A percentile compares a stretch with the other conserved stretches of the same genome.
These are phyloP conservation scores for Cromileptes altivelis DNA, from an alignment of 2,113 vertebrate genomes.

Conservation along the genomic window DNA sequence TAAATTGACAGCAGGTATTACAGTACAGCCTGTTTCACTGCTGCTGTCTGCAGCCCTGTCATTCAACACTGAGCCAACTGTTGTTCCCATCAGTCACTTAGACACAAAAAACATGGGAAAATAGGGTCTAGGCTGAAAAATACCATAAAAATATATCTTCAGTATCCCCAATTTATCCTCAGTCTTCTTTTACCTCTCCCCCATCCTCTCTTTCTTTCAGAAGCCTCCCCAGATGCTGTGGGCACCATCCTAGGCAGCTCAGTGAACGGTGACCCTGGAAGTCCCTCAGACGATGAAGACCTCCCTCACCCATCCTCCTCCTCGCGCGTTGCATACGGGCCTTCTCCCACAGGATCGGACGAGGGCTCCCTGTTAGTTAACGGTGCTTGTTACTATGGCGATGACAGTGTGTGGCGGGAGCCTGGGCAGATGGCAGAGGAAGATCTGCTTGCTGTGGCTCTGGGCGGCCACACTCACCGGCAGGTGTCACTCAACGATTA, in stretches of 20 bases:
- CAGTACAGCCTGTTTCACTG: no score
- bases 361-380: conserved; percentile 76
- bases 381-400: conserved; percentile 62
- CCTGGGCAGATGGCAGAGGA: conserved; percentile 24
- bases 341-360: conserved; percentile 80
- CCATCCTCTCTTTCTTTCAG: conserved; percentile 62
- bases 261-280: conserved; percentile 93
- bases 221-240: conserved; percentile 87
- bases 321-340: conserved; percentile 51
- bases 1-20: no score
- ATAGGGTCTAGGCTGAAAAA: no score
- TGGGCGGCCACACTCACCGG: conserved; percentile 79
- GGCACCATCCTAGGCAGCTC: conserved; percentile 86
- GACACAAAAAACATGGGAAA: no score
- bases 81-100: no score
- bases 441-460: conserved; percentile 29
- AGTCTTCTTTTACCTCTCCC: no score
- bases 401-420: conserved; percentile 65
- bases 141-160: no score
- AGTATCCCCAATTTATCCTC: no score
- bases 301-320: conserved; percentile 76
- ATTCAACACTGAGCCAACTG: no score
- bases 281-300: conserved; percentile 96
- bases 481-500: conserved; percentile 96
- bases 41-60: no score